Percentiles rank a stretch among this genome's conserved stretches.
phyloP scores from a whole-genome alignment of 2,113 vertebrate genomes.

The Paradisaea rubra region DNA sequence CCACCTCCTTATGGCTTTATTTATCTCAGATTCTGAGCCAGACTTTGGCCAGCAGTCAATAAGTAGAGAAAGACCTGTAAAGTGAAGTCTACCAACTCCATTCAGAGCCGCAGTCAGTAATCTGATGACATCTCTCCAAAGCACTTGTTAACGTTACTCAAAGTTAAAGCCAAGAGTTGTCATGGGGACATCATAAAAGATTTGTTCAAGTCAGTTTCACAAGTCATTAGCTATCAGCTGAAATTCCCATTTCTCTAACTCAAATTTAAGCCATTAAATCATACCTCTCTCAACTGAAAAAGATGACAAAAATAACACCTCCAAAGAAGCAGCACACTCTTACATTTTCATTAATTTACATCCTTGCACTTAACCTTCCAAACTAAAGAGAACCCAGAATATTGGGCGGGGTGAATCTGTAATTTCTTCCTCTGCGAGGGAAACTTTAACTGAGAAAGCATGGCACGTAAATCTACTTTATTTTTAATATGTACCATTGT shows the following conservation, averaged over 20 bases:
- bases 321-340: neutral
- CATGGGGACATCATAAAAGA: neutral
- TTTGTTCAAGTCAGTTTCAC: slow-evolving; percentile 2
- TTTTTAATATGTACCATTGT: neutral
- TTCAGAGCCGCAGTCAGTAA: neutral
- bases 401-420: neutral
- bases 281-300: neutral
- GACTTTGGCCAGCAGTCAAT: neutral
- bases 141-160: neutral
- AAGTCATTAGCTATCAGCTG: neutral
- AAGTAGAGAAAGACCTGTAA: neutral
- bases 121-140: neutral
- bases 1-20: neutral
- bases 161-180: neutral
- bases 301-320: neutral
- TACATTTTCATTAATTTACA: neutral
- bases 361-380: neutral
- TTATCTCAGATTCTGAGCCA: neutral
- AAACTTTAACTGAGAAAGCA: neutral
- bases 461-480: neutral
- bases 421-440: neutral
- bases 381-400: neutral
- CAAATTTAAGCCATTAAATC: neutral
- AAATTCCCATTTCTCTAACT: neutral
- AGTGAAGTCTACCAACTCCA: neutral